Conservation (phyloP, 2,888 invertebrate genomes). For the Drosophila koepferae region DNA sequence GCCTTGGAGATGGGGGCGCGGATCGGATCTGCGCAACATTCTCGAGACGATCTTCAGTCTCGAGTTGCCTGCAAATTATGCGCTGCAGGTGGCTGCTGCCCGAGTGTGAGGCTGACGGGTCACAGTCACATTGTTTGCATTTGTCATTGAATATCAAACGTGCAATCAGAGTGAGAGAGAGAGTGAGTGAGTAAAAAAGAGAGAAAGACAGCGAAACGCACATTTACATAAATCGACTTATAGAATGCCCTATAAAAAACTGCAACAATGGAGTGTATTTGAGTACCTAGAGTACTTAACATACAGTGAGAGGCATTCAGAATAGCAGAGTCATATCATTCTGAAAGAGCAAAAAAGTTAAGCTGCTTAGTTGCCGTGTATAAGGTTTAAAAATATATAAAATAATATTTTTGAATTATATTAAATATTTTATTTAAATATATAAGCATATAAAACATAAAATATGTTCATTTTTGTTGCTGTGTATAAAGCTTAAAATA, state of each 20-base stretch:
- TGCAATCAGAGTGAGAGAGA: conserved; percentile 13
- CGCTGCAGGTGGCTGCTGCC: conserved; percentile 56
- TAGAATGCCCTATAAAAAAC: conserved; percentile 5
- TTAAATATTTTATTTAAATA: too few relatives aligned
- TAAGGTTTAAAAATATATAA: too few relatives aligned
- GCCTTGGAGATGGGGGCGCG: conserved; percentile 9
- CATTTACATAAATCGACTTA: conserved; percentile 4
- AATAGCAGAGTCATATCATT: not conserved
- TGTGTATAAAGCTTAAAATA: too few relatives aligned
- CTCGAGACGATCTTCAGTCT: conserved; percentile 36
- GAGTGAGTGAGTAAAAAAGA: not conserved
- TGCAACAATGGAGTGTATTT: not conserved
- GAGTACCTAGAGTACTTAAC: not conserved
- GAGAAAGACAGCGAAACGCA: not conserved
- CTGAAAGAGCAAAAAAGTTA: not conserved
- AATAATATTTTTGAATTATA: too few relatives aligned
- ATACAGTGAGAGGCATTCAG: not conserved
- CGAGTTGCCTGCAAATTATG: conserved; percentile 35
- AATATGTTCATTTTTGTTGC: too few relatives aligned
- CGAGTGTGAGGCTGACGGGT: conserved; percentile 21
- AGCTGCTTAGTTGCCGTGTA: not conserved
- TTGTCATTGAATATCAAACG: conserved; percentile 68
- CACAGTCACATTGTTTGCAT: conserved; percentile 49
- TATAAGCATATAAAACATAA: too few relatives aligned
- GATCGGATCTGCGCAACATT: conserved; percentile 4